Evolutionary conservation across 2,888 invertebrate genomes (phyloP), one percentile per base, ranked within the genome.

Genomic region (Phragmatobia fuliginosa): DNA sequence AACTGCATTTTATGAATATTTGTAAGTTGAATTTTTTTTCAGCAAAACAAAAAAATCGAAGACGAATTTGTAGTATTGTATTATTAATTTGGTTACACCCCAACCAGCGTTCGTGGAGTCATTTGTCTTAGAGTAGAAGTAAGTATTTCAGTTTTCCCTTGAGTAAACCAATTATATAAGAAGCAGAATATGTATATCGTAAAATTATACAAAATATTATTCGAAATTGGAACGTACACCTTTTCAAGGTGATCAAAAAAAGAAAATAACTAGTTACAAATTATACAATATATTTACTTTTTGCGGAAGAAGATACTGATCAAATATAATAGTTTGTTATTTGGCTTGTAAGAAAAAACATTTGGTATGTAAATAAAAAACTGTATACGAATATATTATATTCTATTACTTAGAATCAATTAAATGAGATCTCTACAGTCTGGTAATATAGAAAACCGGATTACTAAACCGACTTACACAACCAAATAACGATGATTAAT

Each of bases 401-500:
- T n/a, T n/a, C 2, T 49, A 49, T n/a, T 49, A n/a, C 21, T 49
- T 56, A 28, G 6, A 56, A 56, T 56, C 56, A 28, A 56, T 56
- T 28, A 16, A 28, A 4, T 56, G 28, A 28, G 56, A 56, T 28
- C 56, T 28, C 28, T 56, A 16, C 52, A 3, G 28, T 28, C 56
- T 28, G 28, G 56, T 16, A 41, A 10, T 41, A 4, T 32, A 62
- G 25, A 11, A 36, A 49, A 38, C 66, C 45, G 56, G 72, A 75
- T 73, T 68, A 75, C 66, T 73, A 59, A 49, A 45, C 21, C 8
- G 60, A 2, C 56, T 80, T 78, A 67, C 68, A 70, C 64, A 76
- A 76, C 62, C 61, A 67, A 31, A 38, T 73, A 76, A 78, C 73
- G 71, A 77, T 83, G 74, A 83, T 77, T 32, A 75, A 82, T 83